Evolutionary conservation across 23 tunicate genomes (phyloP).

Genomic region (Ascidia mentula): DNA sequence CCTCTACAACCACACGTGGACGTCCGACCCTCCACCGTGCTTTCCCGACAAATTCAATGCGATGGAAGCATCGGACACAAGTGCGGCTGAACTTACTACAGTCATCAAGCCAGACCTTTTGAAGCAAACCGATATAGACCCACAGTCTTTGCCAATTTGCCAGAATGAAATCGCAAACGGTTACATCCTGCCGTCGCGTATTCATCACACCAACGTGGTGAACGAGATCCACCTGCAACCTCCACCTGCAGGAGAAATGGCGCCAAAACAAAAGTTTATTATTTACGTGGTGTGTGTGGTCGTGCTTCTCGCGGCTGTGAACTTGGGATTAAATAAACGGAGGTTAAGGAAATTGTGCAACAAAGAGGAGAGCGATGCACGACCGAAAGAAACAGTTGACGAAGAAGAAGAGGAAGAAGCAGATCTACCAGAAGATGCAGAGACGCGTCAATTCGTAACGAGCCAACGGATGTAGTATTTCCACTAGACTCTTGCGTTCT

Average conservation of each 20-base stretch:
- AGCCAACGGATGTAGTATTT: too few relatives aligned
- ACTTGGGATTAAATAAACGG: neutral
- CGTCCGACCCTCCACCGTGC: slow-evolving; percentile 65
- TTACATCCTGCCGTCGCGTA: neutral
- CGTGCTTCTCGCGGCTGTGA: neutral
- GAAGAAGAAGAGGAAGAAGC: too few relatives aligned
- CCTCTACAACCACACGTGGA: slow-evolving; percentile 58
- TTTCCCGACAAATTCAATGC: slow-evolving; percentile 43
- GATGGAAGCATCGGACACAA: neutral
- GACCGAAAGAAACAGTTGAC: too few relatives aligned
- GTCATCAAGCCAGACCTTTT: neutral
- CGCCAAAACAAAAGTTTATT: neutral
- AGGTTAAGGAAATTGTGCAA: neutral
- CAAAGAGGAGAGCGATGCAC: neutral
- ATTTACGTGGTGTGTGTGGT: neutral
- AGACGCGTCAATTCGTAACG: too few relatives aligned
- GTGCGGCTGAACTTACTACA: neutral
- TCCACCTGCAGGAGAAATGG: neutral
- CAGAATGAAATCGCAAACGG: neutral
- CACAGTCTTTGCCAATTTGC: neutral
- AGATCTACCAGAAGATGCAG: too few relatives aligned
- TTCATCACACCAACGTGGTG: neutral
- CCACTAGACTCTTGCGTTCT: too few relatives aligned
- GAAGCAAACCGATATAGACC: neutral
- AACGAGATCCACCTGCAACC: neutral